Evolutionary conservation across 2,888 invertebrate species (phyloP).

Genomic region (Sesia apiformis): DNA sequence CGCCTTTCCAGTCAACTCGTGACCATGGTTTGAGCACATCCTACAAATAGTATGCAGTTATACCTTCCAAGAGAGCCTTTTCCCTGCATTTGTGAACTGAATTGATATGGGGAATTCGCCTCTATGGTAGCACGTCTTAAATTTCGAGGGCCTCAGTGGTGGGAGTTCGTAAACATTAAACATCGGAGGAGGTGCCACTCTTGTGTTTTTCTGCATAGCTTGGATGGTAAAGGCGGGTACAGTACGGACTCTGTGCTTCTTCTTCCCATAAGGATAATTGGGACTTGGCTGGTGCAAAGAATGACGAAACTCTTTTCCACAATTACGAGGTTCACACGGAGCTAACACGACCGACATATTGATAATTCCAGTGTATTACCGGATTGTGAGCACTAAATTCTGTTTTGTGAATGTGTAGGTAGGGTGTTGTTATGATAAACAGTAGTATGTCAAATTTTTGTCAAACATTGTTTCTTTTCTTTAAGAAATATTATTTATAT

Average conservation of each 20-base stretch:
- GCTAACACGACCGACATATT: constrained; percentile 50
- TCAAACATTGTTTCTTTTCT: too few relatives aligned
- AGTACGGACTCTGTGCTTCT: constrained; percentile 62
- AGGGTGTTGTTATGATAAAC: too few relatives aligned
- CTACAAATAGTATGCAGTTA: constrained; percentile 1
- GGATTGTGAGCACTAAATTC: too few relatives aligned
- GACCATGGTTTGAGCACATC: too few relatives aligned
- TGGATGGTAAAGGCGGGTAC: constrained; percentile 93
- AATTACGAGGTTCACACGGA: constrained; percentile 41
- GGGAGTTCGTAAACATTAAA: constrained; percentile 73
- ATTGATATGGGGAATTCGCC: constrained; percentile 87
- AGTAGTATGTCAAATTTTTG: too few relatives aligned
- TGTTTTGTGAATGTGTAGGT: too few relatives aligned
- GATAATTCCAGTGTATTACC: too few relatives aligned
- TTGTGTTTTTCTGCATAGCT: constrained; percentile 86
- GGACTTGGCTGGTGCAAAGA: constrained; percentile 72
- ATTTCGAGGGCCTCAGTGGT: constrained; percentile 72
- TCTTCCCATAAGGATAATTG: constrained; percentile 55
- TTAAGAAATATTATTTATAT: too few relatives aligned
- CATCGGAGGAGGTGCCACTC: constrained; percentile 79
- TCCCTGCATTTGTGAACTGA: constrained; percentile 79
- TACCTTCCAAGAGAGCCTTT: constrained; percentile 84
- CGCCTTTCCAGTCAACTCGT: too few relatives aligned
- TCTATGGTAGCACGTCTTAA: constrained; percentile 77
- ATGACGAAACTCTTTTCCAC: constrained; percentile 74